A percentile compares a stretch with the other conserved stretches of the same genome.
These are phyloP conservation scores for Melanophora roralis DNA, from an alignment of 2,888 invertebrate genomes.

Conservation along the genomic window DNA sequence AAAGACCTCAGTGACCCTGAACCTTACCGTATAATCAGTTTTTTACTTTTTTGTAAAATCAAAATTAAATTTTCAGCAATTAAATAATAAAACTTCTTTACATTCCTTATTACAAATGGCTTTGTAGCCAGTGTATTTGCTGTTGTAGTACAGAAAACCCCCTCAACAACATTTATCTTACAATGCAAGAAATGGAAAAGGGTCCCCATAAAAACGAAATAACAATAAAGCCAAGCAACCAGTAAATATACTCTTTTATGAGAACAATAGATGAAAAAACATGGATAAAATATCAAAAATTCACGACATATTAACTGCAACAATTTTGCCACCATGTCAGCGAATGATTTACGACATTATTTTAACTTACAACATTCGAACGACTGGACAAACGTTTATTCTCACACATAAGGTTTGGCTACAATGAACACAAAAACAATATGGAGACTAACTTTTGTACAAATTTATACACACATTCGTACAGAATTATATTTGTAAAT, in stretches of 20 bases:
- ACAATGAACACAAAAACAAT: constrained; percentile 28
- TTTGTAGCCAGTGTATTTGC: neutral
- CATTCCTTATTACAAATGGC: neutral
- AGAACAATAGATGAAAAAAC: constrained; percentile 27
- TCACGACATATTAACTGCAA: constrained; percentile 65
- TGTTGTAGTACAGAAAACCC: neutral
- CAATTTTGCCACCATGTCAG: constrained; percentile 66
- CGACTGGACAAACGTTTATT: constrained; percentile 7
- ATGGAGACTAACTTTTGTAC: neutral
- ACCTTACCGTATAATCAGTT: too few species aligned
- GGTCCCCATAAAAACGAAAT: neutral
- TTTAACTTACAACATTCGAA: constrained; percentile 46
- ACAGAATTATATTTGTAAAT: neutral
- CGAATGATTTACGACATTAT: constrained; percentile 64
- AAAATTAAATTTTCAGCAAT: constrained; percentile 46
- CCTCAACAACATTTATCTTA: neutral
- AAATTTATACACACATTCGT: neutral
- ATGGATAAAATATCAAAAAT: constrained; percentile 60
- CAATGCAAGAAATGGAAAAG: neutral
- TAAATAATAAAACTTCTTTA: constrained; percentile 26
- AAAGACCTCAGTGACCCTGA: too few species aligned
- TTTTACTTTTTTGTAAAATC: constrained; percentile 32
- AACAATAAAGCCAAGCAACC: constrained; percentile 29
- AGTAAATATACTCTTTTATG: constrained; percentile 22
- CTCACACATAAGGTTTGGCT: neutral